Conservation (phyloP, 1,140 invertebrate species). For the Planococcus citri region DNA sequence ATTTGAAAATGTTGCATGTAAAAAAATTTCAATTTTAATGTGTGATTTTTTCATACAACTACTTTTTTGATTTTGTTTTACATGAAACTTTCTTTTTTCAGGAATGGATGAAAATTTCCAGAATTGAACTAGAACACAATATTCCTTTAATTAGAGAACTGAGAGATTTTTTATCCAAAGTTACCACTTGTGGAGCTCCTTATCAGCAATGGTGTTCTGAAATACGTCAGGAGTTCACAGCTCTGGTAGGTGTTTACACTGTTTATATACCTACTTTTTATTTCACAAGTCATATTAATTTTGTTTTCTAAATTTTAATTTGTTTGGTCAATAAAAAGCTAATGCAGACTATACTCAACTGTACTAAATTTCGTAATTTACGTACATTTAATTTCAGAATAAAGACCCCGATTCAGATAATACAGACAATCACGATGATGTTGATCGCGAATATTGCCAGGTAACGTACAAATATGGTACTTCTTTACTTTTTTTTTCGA, state of each 20-base stretch:
- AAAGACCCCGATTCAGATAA: slow-evolving; percentile 34
- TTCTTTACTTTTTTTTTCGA: too few relatives aligned
- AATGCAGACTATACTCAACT: background rate
- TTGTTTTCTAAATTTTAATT: background rate
- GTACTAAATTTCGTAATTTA: background rate
- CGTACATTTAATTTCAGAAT: slow-evolving; percentile 27
- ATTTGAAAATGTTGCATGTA: too few relatives aligned
- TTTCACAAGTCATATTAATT: background rate
- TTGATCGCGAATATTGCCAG: slow-evolving; percentile 35
- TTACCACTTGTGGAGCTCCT: slow-evolving; percentile 36
- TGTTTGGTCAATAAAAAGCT: too few relatives aligned
- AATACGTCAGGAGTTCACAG: slow-evolving; percentile 35
- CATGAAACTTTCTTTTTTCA: too few relatives aligned
- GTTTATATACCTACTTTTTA: background rate
- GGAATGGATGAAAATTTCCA: slow-evolving; percentile 36
- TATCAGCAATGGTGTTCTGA: slow-evolving; percentile 40
- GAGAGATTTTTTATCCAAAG: slow-evolving; percentile 37
- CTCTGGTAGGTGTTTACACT: slow-evolving; percentile 32
- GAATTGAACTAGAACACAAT: slow-evolving; percentile 33
- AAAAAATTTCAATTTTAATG: too few relatives aligned
- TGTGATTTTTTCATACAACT: too few relatives aligned
- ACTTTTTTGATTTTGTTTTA: too few relatives aligned
- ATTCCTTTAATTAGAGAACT: slow-evolving; percentile 34
- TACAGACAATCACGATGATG: slow-evolving; percentile 33
- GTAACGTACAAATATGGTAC: too few relatives aligned